Conservation (phyloP, 2,113 vertebrate genomes). For the Sinocyclocheilus maitianheensis region DNA sequence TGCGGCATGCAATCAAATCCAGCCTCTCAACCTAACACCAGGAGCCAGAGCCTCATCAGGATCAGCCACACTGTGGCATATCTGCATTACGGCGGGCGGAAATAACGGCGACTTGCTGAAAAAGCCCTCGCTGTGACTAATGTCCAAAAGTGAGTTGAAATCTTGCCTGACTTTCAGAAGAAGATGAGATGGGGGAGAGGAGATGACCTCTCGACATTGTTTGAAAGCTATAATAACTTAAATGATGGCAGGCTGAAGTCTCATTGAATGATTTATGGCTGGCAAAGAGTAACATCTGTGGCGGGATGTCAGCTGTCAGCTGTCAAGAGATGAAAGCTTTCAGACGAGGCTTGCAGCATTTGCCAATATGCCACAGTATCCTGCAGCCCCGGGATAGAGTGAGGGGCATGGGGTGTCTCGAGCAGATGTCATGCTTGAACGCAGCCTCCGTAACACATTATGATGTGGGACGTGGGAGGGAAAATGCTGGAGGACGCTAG, state of each 20-base stretch:
- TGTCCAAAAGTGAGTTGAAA: slow-evolving; percentile 62
- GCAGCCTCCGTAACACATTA: slow-evolving; percentile 58
- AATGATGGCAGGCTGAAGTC: slow-evolving; percentile 56
- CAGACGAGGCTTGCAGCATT: slow-evolving; percentile 62
- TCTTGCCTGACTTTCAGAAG: slow-evolving; percentile 44
- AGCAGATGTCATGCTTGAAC: slow-evolving; percentile 70
- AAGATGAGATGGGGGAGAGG: background rate
- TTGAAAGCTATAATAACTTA: slow-evolving; percentile 57
- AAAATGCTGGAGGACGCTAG: slow-evolving; percentile 26
- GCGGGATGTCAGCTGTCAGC: slow-evolving; percentile 68
- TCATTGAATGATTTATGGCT: slow-evolving; percentile 72
- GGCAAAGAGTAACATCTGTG: slow-evolving; percentile 68
- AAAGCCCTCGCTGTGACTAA: slow-evolving; percentile 65
- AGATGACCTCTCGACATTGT: slow-evolving; percentile 50
- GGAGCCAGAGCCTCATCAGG: slow-evolving; percentile 72
- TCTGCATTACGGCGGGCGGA: slow-evolving; percentile 68
- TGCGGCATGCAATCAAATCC: slow-evolving; percentile 69
- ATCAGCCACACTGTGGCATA: slow-evolving; percentile 69
- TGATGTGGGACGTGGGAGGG: slow-evolving; percentile 50
- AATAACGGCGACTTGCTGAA: slow-evolving; percentile 52
- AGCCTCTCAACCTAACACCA: slow-evolving; percentile 66
- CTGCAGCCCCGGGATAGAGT: slow-evolving; percentile 60
- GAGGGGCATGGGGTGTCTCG: slow-evolving; percentile 54
- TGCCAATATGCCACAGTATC: slow-evolving; percentile 59
- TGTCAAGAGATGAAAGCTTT: slow-evolving; percentile 71